Conservation (phyloP, 2,113 vertebrate species). For the Anolis carolinensis region DNA sequence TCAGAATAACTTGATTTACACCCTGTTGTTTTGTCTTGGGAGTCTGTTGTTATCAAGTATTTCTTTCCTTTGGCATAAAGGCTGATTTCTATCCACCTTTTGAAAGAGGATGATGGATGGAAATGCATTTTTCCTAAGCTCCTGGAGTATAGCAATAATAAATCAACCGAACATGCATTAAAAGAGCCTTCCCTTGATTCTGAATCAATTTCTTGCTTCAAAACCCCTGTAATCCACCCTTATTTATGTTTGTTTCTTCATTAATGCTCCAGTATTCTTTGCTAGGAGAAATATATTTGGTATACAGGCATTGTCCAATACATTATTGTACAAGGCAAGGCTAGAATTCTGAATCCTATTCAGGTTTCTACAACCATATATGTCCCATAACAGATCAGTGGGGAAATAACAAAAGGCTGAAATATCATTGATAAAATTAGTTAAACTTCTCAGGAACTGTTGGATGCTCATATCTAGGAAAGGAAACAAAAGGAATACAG, state of each 20-base stretch:
- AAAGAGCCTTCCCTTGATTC: conserved; percentile 21
- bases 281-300: neutral
- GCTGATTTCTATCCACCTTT: conserved; percentile 27
- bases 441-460: neutral
- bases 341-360: neutral
- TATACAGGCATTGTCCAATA: neutral
- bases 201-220: conserved; percentile 8
- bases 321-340: neutral
- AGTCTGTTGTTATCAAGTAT: conserved; percentile 16
- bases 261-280: neutral
- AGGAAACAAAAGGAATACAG: neutral
- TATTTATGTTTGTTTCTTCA: conserved; percentile 24
- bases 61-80: neutral
- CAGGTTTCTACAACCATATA: neutral
- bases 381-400: neutral
- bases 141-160: neutral
- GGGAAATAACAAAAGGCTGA: neutral
- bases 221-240: neutral
- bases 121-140: conserved; percentile 34
- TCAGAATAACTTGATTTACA: conserved; percentile 19
- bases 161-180: conserved; percentile 25
- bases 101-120: conserved; percentile 1
- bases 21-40: neutral
- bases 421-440: neutral
- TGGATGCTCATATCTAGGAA: neutral